A percentile compares a stretch with the other conserved stretches of the same genome.
These are phyloP conservation scores for Recurvirostra avosetta DNA, from an alignment of 2,113 vertebrate species.

Conservation along the genomic window DNA sequence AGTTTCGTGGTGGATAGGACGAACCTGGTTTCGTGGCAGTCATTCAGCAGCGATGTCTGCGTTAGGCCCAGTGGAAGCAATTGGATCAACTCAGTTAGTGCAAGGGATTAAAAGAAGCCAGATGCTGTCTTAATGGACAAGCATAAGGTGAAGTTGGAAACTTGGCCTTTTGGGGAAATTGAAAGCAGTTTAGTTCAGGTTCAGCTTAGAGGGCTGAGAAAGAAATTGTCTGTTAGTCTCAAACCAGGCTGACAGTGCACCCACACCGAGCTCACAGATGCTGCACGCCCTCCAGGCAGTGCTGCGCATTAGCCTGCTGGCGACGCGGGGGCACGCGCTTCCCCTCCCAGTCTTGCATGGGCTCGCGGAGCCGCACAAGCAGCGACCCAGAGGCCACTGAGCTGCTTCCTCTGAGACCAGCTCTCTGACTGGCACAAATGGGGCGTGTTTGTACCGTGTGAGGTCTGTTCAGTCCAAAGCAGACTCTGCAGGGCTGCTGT, in stretches of 20 bases:
- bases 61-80: background rate
- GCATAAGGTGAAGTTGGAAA: conserved; percentile 20
- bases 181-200: conserved; percentile 39
- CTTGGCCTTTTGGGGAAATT: conserved; percentile 28
- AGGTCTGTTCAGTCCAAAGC: background rate
- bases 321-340: rapidly evolving
- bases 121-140: conserved; percentile 39
- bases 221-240: background rate
- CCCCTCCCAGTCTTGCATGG: background rate
- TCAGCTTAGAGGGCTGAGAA: background rate
- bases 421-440: rapidly evolving
- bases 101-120: conserved; percentile 40
- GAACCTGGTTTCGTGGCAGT: background rate
- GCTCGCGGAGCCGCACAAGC: background rate
- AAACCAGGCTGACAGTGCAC: background rate
- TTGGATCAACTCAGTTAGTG: background rate
- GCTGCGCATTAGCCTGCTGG: rapidly evolving
- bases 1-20: background rate
- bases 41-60: background rate
- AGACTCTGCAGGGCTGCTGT: background rate
- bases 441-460: rapidly evolving
- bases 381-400: background rate
- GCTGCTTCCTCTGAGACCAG: background rate
- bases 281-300: rapidly evolving
- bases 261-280: background rate